Evolutionary conservation across 2,888 invertebrate species (phyloP).

Genomic region (Cosmia trapezina): DNA sequence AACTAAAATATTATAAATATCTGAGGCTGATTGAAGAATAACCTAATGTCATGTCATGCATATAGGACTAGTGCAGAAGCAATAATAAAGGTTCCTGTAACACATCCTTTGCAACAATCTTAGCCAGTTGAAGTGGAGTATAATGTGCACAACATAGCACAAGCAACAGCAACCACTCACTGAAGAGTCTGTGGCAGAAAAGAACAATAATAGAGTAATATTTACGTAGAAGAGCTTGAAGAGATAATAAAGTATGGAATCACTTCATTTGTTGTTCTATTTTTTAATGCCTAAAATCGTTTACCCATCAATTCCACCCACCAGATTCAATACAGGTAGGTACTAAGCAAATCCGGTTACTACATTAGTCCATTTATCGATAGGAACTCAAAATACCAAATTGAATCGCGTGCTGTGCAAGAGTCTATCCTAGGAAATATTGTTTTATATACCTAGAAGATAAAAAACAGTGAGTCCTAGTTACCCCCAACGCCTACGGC

Average conservation of each 20-base stretch:
- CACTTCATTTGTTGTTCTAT: neutral
- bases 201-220: too few species aligned
- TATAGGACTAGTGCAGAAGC: neutral
- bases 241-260: neutral
- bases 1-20: neutral
- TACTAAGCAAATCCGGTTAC: neutral
- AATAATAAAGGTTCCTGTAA: neutral
- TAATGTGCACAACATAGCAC: neutral
- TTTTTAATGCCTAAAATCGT: neutral
- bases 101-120: neutral
- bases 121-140: neutral
- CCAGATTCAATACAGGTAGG: neutral
- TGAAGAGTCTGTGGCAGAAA: neutral
- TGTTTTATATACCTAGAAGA: neutral
- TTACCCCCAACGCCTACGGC: too few species aligned
- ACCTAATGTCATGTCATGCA: neutral
- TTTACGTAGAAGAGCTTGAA: neutral
- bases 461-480: neutral
- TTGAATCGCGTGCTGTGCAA: neutral
- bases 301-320: too few species aligned
- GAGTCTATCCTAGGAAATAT: neutral
- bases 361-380: neutral
- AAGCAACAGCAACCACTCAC: neutral
- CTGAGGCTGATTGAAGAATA: too few species aligned
- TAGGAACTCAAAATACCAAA: neutral